phyloP scores from a whole-genome alignment of 1,140 invertebrate species.

The Lysiphlebus fabarum region DNA sequence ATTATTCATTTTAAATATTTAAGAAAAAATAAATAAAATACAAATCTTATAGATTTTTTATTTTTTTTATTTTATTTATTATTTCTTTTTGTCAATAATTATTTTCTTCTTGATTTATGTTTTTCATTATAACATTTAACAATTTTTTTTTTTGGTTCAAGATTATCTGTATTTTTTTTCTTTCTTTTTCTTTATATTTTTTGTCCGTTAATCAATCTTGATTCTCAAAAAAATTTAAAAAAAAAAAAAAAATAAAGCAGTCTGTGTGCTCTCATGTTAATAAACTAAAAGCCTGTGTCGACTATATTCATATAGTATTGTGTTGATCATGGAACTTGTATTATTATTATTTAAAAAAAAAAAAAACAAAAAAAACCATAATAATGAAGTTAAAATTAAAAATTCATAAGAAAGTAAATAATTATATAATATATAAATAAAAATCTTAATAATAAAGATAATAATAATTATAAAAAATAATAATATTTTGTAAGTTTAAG shows the following conservation, averaged over 20 bases:
- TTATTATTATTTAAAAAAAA: not conserved
- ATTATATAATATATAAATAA: no score
- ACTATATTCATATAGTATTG: constrained; percentile 6
- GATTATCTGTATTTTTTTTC: constrained; percentile 3
- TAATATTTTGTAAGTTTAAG: constrained; percentile 2
- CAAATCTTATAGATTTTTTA: no score
- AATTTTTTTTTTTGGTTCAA: constrained; percentile 12
- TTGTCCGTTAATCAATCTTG: constrained; percentile 41
- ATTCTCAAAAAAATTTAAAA: constrained; percentile 47
- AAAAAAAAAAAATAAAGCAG: constrained; percentile 39
- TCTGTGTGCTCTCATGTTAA: constrained; percentile 48
- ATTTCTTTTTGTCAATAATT: not conserved
- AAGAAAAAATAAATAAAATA: constrained; percentile 3
- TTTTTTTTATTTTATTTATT: constrained; percentile 10
- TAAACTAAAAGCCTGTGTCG: constrained; percentile 40
- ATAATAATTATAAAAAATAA: not conserved
- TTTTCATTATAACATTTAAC: constrained; percentile 7
- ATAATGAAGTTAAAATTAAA: not conserved
- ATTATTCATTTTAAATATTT: constrained; percentile 12
- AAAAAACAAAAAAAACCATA: not conserved
- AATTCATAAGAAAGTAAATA: no score
- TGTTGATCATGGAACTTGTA: not conserved
- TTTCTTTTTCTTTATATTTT: constrained; percentile 18
- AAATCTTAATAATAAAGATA: not conserved
- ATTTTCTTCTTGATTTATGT: constrained; percentile 23